Conservation (phyloP, 1,140 invertebrate species). For the Diploscapter pachys region DNA sequence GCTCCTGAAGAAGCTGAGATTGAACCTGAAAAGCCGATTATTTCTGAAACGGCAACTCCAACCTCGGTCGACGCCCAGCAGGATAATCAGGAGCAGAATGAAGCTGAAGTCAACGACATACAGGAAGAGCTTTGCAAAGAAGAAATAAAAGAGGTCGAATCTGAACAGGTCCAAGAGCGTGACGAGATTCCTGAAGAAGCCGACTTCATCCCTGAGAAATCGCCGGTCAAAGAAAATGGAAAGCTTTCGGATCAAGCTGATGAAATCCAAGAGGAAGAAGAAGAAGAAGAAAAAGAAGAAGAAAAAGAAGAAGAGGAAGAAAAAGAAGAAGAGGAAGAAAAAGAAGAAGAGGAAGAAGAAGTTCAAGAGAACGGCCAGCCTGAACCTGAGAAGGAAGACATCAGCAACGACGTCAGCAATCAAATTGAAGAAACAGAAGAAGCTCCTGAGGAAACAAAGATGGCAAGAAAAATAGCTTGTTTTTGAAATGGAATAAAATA, state of each 20-base stretch:
- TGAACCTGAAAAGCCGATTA: neutral
- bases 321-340: conserved; percentile 6
- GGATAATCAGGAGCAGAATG: no score
- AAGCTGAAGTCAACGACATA: no score
- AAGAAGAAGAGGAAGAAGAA: conserved; percentile 31
- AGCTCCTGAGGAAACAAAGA: no score
- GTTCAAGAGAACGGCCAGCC: conserved; percentile 2
- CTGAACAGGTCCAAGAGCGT: no score
- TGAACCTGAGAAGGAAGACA: neutral
- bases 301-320: conserved; percentile 12
- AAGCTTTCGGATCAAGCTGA: neutral
- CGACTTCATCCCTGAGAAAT: no score
- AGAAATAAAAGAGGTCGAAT: neutral
- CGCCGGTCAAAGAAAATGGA: neutral
- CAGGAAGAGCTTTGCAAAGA: conserved; percentile 10
- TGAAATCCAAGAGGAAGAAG: conserved; percentile 25
- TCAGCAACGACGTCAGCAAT: conserved; percentile 15
- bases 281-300: conserved; percentile 22
- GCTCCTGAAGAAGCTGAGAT: conserved; percentile 10
- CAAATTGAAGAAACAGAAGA: neutral
- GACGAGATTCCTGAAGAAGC: no score
- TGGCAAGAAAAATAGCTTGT: no score
- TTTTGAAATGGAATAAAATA: no score
- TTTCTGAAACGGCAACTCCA: no score
- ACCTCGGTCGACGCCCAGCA: no score